Evolutionary conservation across 2,888 invertebrate genomes (phyloP).

Genomic region (Pollenia amentaria): DNA sequence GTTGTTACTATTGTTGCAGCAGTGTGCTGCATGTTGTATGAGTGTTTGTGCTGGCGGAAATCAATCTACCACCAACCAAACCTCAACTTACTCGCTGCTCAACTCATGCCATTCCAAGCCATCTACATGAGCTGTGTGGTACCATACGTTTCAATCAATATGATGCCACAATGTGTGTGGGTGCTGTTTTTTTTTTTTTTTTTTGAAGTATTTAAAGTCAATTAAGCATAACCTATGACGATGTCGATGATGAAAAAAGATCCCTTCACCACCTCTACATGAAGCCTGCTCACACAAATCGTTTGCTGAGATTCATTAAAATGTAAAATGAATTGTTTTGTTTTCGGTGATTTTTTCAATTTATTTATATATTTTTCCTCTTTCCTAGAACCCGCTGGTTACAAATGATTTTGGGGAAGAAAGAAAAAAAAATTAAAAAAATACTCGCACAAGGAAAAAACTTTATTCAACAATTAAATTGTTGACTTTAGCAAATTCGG

Average conservation of each 20-base stretch:
- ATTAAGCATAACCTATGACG: slow-evolving; percentile 71
- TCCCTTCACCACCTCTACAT: slow-evolving; percentile 31
- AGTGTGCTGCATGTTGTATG: not conserved
- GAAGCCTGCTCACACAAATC: slow-evolving; percentile 43
- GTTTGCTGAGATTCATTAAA: slow-evolving; percentile 65
- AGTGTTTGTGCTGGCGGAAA: slow-evolving; percentile 63
- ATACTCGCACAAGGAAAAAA: slow-evolving; percentile 23
- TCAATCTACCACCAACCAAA: slow-evolving; percentile 68
- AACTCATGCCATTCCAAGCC: slow-evolving; percentile 37
- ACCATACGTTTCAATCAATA: slow-evolving; percentile 60
- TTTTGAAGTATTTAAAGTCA: slow-evolving; percentile 73
- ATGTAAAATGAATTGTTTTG: slow-evolving; percentile 70
- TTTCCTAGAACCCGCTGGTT: slow-evolving; percentile 66
- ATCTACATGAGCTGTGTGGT: slow-evolving; percentile 2
- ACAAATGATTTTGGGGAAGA: slow-evolving; percentile 32
- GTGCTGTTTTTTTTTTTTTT: too few relatives aligned
- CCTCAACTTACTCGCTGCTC: slow-evolving; percentile 19
- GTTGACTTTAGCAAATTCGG: slow-evolving; percentile 71
- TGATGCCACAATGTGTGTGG: slow-evolving; percentile 66
- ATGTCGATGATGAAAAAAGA: slow-evolving; percentile 43
- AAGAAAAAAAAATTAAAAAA: slow-evolving; percentile 7
- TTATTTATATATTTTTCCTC: slow-evolving; percentile 7
- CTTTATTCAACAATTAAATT: slow-evolving; percentile 75
- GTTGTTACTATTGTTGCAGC: slow-evolving; percentile 7
- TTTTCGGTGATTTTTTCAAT: slow-evolving; percentile 37